A percentile compares a stretch with the other conserved stretches of the same genome.
phyloP scores from a whole-genome alignment of 2,888 invertebrate species.

The Nipponacmea schrenckii region DNA sequence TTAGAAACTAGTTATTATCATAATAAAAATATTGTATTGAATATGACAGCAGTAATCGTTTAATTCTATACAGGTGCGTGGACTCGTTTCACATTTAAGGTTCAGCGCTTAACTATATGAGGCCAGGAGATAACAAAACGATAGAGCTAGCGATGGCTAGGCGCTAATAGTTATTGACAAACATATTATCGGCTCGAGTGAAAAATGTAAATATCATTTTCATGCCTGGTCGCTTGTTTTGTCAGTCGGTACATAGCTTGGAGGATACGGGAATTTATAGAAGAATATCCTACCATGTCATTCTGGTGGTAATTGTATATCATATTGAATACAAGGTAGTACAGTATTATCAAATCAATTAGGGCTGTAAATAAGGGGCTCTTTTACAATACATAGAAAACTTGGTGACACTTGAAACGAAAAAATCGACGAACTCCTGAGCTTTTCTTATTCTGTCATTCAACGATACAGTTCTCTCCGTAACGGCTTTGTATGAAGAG shows the following conservation, averaged over 20 bases:
- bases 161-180: conserved; percentile 7
- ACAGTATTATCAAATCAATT: conserved; percentile 1
- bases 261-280: background rate
- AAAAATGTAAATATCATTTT: conserved; percentile 9
- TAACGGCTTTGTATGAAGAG: too few species aligned
- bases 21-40: too few species aligned
- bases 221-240: conserved; percentile 7
- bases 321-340: background rate
- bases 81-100: conserved; percentile 7
- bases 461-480: too few species aligned
- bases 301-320: background rate
- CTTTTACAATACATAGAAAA: background rate
- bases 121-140: conserved; percentile 2
- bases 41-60: background rate
- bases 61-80: conserved; percentile 1
- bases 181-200: conserved; percentile 8
- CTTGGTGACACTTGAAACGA: background rate
- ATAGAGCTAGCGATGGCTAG: background rate
- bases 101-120: conserved; percentile 2
- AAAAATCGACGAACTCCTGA: too few species aligned
- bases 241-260: background rate
- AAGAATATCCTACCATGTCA: background rate
- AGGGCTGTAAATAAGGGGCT: conserved; percentile 2
- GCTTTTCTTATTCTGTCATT: too few species aligned
- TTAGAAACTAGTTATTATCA: too few species aligned